Evolutionary conservation across 2,888 invertebrate genomes (phyloP).

Genomic region (Agriotes lineatus): DNA sequence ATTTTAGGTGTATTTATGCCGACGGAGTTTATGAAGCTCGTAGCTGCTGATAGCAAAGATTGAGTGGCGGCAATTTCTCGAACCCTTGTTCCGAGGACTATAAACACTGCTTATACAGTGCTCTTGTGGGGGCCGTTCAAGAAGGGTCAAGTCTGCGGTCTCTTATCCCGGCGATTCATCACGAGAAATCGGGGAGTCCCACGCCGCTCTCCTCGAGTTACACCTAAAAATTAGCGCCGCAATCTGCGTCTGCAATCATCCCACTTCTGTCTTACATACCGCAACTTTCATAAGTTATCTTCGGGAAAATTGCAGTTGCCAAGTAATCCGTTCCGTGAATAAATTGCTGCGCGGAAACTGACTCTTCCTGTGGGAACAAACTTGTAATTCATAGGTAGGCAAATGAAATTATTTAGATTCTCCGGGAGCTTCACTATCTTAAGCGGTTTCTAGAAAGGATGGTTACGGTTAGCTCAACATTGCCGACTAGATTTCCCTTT

Average conservation of each 20-base stretch:
- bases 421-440: constrained; percentile 11
- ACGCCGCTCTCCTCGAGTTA: background rate
- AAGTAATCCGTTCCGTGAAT: constrained; percentile 18
- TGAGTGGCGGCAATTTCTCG: constrained; percentile 38
- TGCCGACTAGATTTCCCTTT: background rate
- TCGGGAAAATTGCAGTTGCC: constrained; percentile 8
- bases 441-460: background rate
- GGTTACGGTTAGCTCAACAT: background rate
- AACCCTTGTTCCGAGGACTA: constrained; percentile 33
- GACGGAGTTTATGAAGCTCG: constrained; percentile 12
- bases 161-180: constrained; percentile 22
- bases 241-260: no score
- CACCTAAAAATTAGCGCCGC: background rate
- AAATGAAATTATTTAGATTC: constrained; percentile 29
- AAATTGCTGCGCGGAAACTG: constrained; percentile 9
- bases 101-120: constrained; percentile 29
- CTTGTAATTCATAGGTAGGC: constrained; percentile 32
- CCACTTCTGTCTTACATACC: no score
- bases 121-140: constrained; percentile 26
- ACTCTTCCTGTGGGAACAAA: constrained; percentile 26
- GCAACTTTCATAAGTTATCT: background rate
- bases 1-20: constrained; percentile 14
- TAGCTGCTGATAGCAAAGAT: constrained; percentile 24
- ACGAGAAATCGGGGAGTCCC: constrained; percentile 2
- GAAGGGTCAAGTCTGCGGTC: constrained; percentile 28